Conservation (phyloP, 2,113 vertebrate species). For the Edolisoma coerulescens region DNA sequence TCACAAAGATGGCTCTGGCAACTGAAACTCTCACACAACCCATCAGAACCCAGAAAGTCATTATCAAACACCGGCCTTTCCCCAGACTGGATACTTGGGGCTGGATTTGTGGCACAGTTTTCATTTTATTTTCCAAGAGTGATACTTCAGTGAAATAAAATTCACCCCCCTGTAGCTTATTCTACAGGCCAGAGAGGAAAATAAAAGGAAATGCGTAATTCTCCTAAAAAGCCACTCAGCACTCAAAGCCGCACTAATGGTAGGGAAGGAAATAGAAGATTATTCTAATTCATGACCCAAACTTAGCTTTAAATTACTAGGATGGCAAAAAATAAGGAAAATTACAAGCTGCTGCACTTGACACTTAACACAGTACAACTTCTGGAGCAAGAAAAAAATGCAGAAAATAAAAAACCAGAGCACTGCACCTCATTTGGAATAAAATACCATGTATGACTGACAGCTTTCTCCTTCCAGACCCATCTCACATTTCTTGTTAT, state of each 20-base stretch:
- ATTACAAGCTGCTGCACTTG: background rate
- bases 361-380: background rate
- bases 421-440: background rate
- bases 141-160: background rate
- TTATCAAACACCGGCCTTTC: background rate
- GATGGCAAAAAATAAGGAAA: conserved; percentile 4
- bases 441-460: background rate
- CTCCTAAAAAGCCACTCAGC: background rate
- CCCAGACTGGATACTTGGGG: background rate
- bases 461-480: background rate
- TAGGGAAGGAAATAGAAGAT: background rate
- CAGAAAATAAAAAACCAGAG: background rate
- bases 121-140: background rate
- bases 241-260: background rate
- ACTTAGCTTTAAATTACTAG: background rate
- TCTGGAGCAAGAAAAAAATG: background rate
- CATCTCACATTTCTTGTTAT: background rate
- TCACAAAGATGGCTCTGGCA: background rate
- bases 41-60: background rate
- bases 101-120: background rate
- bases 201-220: conserved; percentile 13
- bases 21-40: background rate
- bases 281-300: background rate
- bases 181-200: background rate
- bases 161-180: background rate